Conservation (phyloP, 2,797 vertebrate species). For the Macropus fuliginosus region DNA sequence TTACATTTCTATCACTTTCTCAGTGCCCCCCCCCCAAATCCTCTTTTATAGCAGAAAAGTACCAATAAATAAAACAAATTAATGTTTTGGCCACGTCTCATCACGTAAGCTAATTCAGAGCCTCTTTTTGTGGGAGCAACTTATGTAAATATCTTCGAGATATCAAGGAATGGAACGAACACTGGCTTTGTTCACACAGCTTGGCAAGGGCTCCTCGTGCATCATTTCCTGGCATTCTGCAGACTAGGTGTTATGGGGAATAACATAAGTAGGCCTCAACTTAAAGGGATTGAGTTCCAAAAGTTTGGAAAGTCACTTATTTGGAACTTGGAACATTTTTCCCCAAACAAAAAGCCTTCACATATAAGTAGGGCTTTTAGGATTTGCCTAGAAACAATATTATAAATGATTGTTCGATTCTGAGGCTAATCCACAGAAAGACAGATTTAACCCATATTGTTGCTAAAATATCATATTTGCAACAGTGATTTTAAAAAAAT, state of each 20-base stretch:
- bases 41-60: background rate
- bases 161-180: slow-evolving; percentile 18
- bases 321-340: slow-evolving; percentile 3
- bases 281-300: slow-evolving; percentile 32
- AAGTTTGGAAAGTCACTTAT: slow-evolving; percentile 39
- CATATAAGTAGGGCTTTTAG: background rate
- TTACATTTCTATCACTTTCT: background rate
- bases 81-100: background rate
- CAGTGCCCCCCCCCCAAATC: background rate
- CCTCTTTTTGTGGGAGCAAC: background rate
- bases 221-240: background rate
- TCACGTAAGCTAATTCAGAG: background rate
- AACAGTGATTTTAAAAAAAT: background rate
- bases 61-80: background rate
- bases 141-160: background rate
- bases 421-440: background rate
- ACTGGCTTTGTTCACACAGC: slow-evolving; percentile 10
- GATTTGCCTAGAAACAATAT: background rate
- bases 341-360: background rate
- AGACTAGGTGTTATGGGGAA: background rate
- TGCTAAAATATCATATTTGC: background rate
- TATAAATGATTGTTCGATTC: background rate
- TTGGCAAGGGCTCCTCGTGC: background rate
- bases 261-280: background rate
- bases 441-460: background rate